Evolutionary conservation across 2,888 invertebrate genomes (phyloP).

Genomic region (Melanotus villosus): DNA sequence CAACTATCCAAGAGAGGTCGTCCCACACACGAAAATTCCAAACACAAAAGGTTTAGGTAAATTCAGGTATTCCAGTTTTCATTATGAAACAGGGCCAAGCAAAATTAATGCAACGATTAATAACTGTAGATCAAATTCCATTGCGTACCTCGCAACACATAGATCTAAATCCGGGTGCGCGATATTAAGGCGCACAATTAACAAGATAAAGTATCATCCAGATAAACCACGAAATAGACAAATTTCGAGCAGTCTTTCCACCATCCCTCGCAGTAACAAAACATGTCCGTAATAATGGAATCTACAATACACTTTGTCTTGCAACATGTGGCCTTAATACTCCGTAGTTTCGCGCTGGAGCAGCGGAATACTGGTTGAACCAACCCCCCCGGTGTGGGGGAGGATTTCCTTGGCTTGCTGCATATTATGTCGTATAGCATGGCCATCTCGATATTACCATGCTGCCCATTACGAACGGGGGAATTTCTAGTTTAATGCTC

Average conservation of each 20-base stretch:
- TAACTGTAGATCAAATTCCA: conserved; percentile 20
- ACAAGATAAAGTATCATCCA: conserved; percentile 45
- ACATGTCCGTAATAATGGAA: conserved; percentile 58
- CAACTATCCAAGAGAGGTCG: no score
- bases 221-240: conserved; percentile 49
- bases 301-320: conserved; percentile 65
- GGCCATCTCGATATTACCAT: conserved; percentile 50
- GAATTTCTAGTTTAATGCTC: conserved; percentile 49
- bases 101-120: conserved; percentile 22
- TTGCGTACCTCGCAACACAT: conserved; percentile 16
- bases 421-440: conserved; percentile 44
- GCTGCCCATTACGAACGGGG: conserved; percentile 47
- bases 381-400: conserved; percentile 38
- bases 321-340: conserved; percentile 66
- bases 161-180: conserved; percentile 38
- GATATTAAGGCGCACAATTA: conserved; percentile 43
- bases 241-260: conserved; percentile 45
- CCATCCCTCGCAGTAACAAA: conserved; percentile 44
- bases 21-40: no score
- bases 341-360: conserved; percentile 51
- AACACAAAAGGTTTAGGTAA: no score
- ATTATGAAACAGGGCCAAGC: no score
- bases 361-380: conserved; percentile 43
- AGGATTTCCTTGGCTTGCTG: conserved; percentile 40
- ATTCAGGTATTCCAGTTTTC: no score